Evolutionary conservation across 2,113 vertebrate species (phyloP).

Genomic region (Gadus macrocephalus): DNA sequence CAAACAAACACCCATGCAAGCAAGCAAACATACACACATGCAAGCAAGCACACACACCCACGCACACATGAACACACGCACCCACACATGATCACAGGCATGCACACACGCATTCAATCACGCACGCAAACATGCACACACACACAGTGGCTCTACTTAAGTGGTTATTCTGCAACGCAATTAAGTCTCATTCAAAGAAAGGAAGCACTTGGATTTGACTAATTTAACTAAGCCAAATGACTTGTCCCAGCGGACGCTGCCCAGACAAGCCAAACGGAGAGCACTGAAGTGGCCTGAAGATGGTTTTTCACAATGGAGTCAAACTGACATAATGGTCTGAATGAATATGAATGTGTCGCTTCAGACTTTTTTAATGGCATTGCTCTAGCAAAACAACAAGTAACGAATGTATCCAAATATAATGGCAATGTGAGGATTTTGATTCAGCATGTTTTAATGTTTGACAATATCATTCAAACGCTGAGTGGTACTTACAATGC

Average conservation of each 20-base stretch:
- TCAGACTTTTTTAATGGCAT: no score
- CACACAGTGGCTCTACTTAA: constrained; percentile 8
- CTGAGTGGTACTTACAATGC: no score
- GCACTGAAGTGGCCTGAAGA: constrained; percentile 24
- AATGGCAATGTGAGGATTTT: no score
- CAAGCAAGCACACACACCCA: not conserved
- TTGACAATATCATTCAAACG: no score
- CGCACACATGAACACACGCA: not conserved
- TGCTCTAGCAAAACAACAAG: no score
- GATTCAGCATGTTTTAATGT: no score
- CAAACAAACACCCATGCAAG: not conserved
- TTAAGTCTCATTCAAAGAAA: constrained; percentile 45
- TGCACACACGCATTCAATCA: not conserved
- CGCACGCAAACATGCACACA: not conserved
- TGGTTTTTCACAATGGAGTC: constrained; percentile 47
- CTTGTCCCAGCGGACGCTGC: constrained; percentile 23
- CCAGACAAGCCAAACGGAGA: constrained; percentile 12
- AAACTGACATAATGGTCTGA: constrained; percentile 4
- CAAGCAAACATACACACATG: not conserved
- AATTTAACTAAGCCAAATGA: constrained; percentile 41
- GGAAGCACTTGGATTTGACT: constrained; percentile 43
- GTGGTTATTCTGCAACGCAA: constrained; percentile 37
- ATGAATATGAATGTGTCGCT: not conserved
- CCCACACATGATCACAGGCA: not conserved
- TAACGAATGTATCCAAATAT: no score